These are phyloP conservation scores for Hedychridium roseum DNA, from an alignment of 2,888 invertebrate species.

Conservation along the genomic window DNA sequence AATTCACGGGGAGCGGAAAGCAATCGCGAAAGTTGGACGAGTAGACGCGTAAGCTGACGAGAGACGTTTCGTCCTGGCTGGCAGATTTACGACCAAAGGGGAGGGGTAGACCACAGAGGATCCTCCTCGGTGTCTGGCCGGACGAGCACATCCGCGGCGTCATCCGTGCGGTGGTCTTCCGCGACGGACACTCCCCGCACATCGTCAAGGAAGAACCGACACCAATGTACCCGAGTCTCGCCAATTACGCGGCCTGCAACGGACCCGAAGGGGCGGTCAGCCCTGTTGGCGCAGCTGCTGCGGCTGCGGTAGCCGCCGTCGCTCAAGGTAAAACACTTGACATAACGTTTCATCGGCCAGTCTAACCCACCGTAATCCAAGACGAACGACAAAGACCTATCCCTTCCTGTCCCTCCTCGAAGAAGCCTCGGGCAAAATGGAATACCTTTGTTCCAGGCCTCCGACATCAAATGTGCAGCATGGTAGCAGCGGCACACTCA, in stretches of 20 bases:
- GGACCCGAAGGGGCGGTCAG: slow-evolving; percentile 70
- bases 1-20: slow-evolving; percentile 7
- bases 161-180: slow-evolving; percentile 90
- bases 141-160: slow-evolving; percentile 94
- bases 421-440: no score
- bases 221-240: slow-evolving; percentile 59
- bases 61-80: slow-evolving; percentile 51
- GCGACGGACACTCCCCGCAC: slow-evolving; percentile 76
- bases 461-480: slow-evolving; percentile 86
- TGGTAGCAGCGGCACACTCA: slow-evolving; percentile 73
- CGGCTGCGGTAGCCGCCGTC: slow-evolving; percentile 86
- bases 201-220: slow-evolving; percentile 60
- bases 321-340: slow-evolving; percentile 63
- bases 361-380: no score
- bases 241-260: slow-evolving; percentile 66
- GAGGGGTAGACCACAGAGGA: slow-evolving; percentile 88
- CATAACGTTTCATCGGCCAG: neutral
- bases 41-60: no score
- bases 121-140: slow-evolving; percentile 91
- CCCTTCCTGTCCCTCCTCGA: no score
- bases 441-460: slow-evolving; percentile 65
- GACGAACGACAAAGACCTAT: no score
- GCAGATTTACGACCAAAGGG: slow-evolving; percentile 90
- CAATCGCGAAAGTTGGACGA: no score
- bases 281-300: slow-evolving; percentile 79